phyloP scores from a whole-genome alignment of 2,888 invertebrate genomes.

The Synanthedon formicaeformis region DNA sequence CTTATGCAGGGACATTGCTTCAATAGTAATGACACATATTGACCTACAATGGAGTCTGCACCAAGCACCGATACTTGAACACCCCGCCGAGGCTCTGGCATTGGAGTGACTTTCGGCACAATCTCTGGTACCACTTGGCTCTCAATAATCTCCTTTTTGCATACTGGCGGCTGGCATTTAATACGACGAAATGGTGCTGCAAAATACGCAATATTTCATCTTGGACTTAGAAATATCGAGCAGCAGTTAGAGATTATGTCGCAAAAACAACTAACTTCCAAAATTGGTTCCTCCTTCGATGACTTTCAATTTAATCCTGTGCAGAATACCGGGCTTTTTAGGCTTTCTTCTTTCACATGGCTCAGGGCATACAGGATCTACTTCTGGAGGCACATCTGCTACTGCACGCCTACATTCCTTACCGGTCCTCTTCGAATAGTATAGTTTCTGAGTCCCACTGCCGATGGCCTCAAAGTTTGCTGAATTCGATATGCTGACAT shows the following conservation, averaged over 20 bases:
- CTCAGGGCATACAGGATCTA: slow-evolving; percentile 31
- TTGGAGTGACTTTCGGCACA: slow-evolving; percentile 13
- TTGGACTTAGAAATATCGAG: not conserved
- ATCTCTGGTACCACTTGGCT: not conserved
- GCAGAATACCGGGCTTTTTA: slow-evolving; percentile 40
- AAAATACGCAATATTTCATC: not conserved
- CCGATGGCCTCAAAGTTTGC: slow-evolving; percentile 5
- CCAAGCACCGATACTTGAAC: slow-evolving; percentile 63
- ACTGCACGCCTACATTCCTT: slow-evolving; percentile 38
- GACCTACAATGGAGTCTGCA: slow-evolving; percentile 62
- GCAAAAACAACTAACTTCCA: slow-evolving; percentile 38
- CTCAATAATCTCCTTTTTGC: slow-evolving; percentile 11
- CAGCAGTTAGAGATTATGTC: not conserved
- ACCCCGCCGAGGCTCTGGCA: slow-evolving; percentile 36
- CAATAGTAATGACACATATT: slow-evolving; percentile 56
- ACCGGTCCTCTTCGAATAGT: slow-evolving; percentile 25
- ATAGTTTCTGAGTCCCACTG: slow-evolving; percentile 13
- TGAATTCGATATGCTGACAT: slow-evolving; percentile 11
- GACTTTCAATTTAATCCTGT: slow-evolving; percentile 46
- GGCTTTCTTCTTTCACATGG: slow-evolving; percentile 26
- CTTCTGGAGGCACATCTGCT: slow-evolving; percentile 34
- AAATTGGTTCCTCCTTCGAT: slow-evolving; percentile 59
- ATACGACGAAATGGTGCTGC: slow-evolving; percentile 51
- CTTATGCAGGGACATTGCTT: slow-evolving; percentile 67
- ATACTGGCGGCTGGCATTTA: slow-evolving; percentile 18